These are phyloP conservation scores for Caerostris darwini DNA, from an alignment of 1,140 invertebrate genomes.

Conservation along the genomic window DNA sequence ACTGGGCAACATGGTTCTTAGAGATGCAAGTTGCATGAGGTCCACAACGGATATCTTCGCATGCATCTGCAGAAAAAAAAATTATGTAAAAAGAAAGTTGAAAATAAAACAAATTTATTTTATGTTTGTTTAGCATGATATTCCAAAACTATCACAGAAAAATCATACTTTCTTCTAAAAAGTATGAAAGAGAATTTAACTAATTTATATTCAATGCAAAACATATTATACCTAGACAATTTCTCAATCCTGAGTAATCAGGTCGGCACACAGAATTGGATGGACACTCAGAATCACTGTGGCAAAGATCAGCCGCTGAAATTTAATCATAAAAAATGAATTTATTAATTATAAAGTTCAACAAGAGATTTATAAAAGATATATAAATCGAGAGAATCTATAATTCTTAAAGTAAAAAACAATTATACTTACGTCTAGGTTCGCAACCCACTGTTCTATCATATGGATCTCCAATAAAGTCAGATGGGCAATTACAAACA, in stretches of 20 bases:
- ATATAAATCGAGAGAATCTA: too few species aligned
- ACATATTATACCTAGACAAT: conserved; percentile 74
- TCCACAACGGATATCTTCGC: conserved; percentile 85
- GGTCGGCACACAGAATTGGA: conserved; percentile 81
- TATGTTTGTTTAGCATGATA: too few species aligned
- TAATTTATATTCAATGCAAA: too few species aligned
- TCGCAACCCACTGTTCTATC: conserved; percentile 79
- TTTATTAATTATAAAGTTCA: too few species aligned
- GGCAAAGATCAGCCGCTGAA: conserved; percentile 73
- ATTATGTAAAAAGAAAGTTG: background rate
- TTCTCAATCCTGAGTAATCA: conserved; percentile 84
- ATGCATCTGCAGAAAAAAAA: conserved; percentile 78
- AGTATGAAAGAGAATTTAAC: too few species aligned
- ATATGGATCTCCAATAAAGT: conserved; percentile 91
- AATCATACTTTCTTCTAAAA: too few species aligned
- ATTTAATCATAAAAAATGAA: background rate
- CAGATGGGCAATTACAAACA: conserved; percentile 89
- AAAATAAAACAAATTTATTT: background rate
- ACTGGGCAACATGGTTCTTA: conserved; percentile 91
- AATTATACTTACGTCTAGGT: conserved; percentile 64
- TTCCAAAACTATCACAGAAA: too few species aligned
- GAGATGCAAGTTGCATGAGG: conserved; percentile 91
- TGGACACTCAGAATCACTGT: conserved; percentile 78
- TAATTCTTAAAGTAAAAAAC: too few species aligned
- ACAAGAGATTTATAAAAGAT: background rate